Evolutionary conservation across 1,140 invertebrate genomes (phyloP).

Genomic region (Drosophila triauraria): DNA sequence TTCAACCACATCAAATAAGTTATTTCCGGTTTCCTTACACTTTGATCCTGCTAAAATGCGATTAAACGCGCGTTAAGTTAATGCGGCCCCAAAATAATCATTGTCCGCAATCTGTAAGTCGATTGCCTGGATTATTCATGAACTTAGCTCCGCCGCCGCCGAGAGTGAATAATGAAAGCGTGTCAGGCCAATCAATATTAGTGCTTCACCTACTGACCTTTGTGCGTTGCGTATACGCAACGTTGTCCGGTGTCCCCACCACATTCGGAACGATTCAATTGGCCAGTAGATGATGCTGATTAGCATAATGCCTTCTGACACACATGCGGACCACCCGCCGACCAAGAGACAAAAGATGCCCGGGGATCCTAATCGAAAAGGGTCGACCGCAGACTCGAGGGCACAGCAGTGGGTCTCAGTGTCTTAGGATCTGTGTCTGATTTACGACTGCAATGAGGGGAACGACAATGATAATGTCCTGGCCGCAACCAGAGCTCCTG

Average conservation of each 20-base stretch:
- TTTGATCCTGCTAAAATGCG: constrained; percentile 33
- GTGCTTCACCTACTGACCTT: constrained; percentile 29
- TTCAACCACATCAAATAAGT: constrained; percentile 7
- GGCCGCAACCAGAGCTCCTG: constrained; percentile 30
- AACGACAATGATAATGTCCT: constrained; percentile 55
- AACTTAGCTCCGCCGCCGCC: not conserved
- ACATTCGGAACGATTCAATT: constrained; percentile 61
- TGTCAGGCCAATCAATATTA: constrained; percentile 27
- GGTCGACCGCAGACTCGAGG: constrained; percentile 62
- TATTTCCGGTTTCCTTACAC: constrained; percentile 19
- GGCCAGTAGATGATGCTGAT: constrained; percentile 58
- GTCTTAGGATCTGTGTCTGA: constrained; percentile 47
- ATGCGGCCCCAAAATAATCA: constrained; percentile 62
- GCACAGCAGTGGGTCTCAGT: constrained; percentile 48
- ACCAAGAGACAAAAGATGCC: constrained; percentile 16
- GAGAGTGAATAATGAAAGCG: constrained; percentile 29
- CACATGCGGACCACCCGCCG: constrained; percentile 42
- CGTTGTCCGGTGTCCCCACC: constrained; percentile 12
- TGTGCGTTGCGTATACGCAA: constrained; percentile 58
- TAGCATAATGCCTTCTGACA: constrained; percentile 62
- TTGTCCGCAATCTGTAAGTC: constrained; percentile 48
- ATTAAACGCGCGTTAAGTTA: constrained; percentile 42
- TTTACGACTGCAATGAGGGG: constrained; percentile 64
- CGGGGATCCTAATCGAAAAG: constrained; percentile 64
- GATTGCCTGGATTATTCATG: constrained; percentile 63